Percentiles rank a stretch among this genome's conserved stretches.
Conservation (phyloP, 2,888 invertebrate genomes). For the Eupelmus urozonus region DNA sequence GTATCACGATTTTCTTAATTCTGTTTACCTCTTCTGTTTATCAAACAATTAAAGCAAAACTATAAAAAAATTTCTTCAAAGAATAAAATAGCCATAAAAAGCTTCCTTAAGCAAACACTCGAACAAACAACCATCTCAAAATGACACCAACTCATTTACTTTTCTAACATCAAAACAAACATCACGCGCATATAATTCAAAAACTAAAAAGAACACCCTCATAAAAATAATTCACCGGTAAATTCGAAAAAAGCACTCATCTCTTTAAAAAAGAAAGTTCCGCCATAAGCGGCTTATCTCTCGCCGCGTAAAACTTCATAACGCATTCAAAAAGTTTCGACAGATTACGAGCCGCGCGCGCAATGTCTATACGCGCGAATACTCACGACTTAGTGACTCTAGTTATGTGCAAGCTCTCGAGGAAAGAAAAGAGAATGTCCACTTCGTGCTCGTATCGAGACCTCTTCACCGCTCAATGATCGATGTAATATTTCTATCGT, state of each 20-base stretch:
- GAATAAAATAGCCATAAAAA: neutral
- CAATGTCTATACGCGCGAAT: neutral
- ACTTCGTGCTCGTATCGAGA: neutral
- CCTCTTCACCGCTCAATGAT: slow-evolving; percentile 1
- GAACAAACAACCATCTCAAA: too few relatives aligned
- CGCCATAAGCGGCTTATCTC: slow-evolving; percentile 29
- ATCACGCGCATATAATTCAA: too few relatives aligned
- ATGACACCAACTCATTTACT: too few relatives aligned
- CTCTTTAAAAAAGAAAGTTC: slow-evolving; percentile 2
- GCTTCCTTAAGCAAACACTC: too few relatives aligned
- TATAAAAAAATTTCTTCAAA: neutral
- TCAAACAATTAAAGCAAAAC: too few relatives aligned
- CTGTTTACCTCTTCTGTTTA: too few relatives aligned
- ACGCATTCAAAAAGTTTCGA: slow-evolving; percentile 47
- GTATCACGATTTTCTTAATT: too few relatives aligned
- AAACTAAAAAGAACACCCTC: too few relatives aligned
- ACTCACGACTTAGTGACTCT: neutral
- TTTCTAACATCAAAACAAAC: too few relatives aligned
- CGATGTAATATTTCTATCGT: neutral
- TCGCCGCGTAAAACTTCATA: slow-evolving; percentile 13
- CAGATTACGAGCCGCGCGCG: slow-evolving; percentile 8
- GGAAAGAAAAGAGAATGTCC: neutral
- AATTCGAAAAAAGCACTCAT: neutral
- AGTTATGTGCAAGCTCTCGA: neutral
- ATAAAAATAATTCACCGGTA: neutral